Evolutionary conservation across 2,113 vertebrate genomes (phyloP).

Genomic region (Xyrauchen texanus): DNA sequence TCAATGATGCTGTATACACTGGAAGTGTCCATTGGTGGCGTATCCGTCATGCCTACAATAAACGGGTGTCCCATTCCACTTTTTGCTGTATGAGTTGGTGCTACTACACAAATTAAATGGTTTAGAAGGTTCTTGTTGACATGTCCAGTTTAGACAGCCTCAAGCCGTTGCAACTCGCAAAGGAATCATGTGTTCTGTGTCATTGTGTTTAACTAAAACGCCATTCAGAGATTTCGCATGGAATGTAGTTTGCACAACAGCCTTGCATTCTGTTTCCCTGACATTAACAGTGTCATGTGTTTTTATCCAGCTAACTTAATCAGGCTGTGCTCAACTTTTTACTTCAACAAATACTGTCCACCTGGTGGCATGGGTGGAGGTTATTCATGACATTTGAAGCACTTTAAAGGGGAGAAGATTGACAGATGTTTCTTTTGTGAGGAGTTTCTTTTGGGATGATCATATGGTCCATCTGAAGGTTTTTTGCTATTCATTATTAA

Average conservation of each 20-base stretch:
- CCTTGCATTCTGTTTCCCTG: background rate
- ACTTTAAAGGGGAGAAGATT: background rate
- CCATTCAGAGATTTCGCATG: background rate
- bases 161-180: no score
- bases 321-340: background rate
- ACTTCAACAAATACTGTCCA: no score
- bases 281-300: background rate
- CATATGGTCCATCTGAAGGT: slow-evolving; percentile 5
- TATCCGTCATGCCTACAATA: no score
- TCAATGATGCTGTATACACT: no score
- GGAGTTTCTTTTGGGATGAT: background rate
- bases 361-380: background rate
- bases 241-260: background rate
- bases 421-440: slow-evolving; percentile 23
- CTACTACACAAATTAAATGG: no score
- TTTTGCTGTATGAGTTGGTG: no score
- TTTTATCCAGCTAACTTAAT: background rate
- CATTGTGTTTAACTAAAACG: no score
- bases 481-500: background rate
- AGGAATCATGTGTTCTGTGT: no score
- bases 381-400: background rate
- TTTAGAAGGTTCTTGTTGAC: no score
- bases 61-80: no score
- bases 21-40: no score
- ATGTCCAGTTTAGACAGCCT: no score